These are phyloP conservation scores for Anthophora plumipes DNA, from an alignment of 2,888 invertebrate genomes.

Conservation along the genomic window DNA sequence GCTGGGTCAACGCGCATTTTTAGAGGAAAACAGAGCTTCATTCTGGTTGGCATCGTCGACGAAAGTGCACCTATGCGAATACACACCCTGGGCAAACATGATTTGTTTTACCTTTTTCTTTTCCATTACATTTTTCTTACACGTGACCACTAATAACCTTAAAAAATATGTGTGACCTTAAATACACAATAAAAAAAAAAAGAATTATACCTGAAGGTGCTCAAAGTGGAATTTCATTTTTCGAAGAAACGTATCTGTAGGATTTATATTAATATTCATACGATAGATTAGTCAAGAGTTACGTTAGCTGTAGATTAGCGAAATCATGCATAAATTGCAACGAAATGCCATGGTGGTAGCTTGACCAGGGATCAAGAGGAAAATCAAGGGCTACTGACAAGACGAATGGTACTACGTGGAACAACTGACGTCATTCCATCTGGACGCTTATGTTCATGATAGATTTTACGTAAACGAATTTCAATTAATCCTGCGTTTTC, in stretches of 20 bases:
- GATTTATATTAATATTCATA: constrained; percentile 15
- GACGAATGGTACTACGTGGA: constrained; percentile 60
- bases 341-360: constrained; percentile 32
- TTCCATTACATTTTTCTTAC: too few relatives aligned
- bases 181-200: too few relatives aligned
- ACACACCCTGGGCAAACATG: too few relatives aligned
- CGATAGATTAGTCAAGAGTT: neutral
- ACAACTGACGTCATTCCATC: constrained; percentile 56
- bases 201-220: too few relatives aligned
- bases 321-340: constrained; percentile 33
- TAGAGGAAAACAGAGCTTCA: too few relatives aligned
- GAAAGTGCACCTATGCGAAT: too few relatives aligned
- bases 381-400: constrained; percentile 62
- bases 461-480: constrained; percentile 45
- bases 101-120: too few relatives aligned
- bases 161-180: too few relatives aligned
- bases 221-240: neutral
- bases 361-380: constrained; percentile 51
- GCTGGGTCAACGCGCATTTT: too few relatives aligned
- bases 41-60: too few relatives aligned
- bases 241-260: neutral
- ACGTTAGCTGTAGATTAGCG: constrained; percentile 15
- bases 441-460: constrained; percentile 26
- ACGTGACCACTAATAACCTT: too few relatives aligned
- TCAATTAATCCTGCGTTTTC: constrained; percentile 40